Base-by-base conservation (phyloP, 2,113 vertebrate genomes). In the Gnathonemus echidnorhynchus region DNA sequence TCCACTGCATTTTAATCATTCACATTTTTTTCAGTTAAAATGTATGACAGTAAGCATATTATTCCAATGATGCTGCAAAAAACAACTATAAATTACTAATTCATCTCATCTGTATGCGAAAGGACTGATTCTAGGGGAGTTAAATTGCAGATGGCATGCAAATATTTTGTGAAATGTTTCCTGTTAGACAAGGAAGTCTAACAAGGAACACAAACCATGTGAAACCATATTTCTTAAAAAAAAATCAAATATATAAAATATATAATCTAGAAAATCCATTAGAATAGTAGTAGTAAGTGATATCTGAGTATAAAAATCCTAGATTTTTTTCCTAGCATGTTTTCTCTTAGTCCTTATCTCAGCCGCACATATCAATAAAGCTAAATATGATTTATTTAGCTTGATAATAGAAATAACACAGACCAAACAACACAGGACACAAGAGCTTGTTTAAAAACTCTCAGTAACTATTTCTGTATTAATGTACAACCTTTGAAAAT, bases 401-500 rank as follows among this genome's bases (percentile, higher is more conserved):
- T 49, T 70, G 52, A 52, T n/a, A 48, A n/a, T 80, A 31, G 46
- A 83, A 17, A 58, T 92, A 95, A 94, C 31, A 95, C 94, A 89
- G 53, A 83, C 80, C 56, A 89, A 31, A 88, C 70, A 53, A 88
- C 39, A 96, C 94, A 90, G 89, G 93, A 96, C 92, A 91, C 94
- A 74, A 24, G 35, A 87, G 93, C 92, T 90, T 93, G 93, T 96
- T 96, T 96, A 96, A 95, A 96, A 96, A 96, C 95, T 93, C 91
- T 96, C 95, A 96, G 95, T 95, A 96, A 96, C 95, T 96, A 95
- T 96, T 95, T 96, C 95, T 95, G 94, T 96, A 96, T 96, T 96
- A 96, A 96, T 96, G 95, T 96, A 96, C 95, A 96, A 96, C 95
- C 93, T 91, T 95, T 96, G 94, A 96, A 96, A 96, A 96, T 96